Evolutionary conservation across 2,113 vertebrate species (phyloP).

Genomic region (Bubo scandiacus): DNA sequence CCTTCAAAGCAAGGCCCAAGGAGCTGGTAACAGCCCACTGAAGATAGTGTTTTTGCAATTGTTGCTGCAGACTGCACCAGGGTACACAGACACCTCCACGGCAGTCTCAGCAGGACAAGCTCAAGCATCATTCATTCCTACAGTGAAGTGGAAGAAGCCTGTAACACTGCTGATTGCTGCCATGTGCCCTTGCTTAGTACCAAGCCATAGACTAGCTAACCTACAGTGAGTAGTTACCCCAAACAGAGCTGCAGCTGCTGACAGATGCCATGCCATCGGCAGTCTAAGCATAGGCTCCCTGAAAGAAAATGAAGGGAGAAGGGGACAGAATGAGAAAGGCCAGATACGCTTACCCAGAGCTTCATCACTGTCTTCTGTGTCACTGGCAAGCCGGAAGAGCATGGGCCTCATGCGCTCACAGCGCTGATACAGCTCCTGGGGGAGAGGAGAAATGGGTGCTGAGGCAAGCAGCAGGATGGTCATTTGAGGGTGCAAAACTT

Average conservation of each 20-base stretch:
- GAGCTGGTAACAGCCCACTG: neutral
- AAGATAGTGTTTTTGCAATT: fast-evolving
- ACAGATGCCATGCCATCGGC: too few relatives aligned
- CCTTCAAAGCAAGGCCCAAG: neutral
- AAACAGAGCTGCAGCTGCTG: fast-evolving
- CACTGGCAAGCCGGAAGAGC: slow-evolving; percentile 92
- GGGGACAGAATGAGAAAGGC: neutral
- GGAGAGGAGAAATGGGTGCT: neutral
- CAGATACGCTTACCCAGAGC: slow-evolving; percentile 81
- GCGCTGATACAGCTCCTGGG: slow-evolving; percentile 92
- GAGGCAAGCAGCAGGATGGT: neutral
- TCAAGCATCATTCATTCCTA: neutral
- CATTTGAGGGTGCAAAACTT: neutral
- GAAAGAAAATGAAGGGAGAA: neutral
- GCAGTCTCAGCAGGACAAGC: neutral
- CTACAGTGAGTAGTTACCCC: neutral
- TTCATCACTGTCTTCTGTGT: slow-evolving; percentile 98
- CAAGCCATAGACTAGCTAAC: neutral
- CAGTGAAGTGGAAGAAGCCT: neutral
- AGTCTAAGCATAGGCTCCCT: neutral
- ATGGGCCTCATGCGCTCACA: slow-evolving; percentile 98
- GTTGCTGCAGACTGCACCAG: neutral
- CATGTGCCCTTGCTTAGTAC: fast-evolving
- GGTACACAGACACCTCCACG: neutral
- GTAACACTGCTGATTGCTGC: neutral